phyloP scores from a whole-genome alignment of 2,888 invertebrate genomes.

The Tipula vernalis region DNA sequence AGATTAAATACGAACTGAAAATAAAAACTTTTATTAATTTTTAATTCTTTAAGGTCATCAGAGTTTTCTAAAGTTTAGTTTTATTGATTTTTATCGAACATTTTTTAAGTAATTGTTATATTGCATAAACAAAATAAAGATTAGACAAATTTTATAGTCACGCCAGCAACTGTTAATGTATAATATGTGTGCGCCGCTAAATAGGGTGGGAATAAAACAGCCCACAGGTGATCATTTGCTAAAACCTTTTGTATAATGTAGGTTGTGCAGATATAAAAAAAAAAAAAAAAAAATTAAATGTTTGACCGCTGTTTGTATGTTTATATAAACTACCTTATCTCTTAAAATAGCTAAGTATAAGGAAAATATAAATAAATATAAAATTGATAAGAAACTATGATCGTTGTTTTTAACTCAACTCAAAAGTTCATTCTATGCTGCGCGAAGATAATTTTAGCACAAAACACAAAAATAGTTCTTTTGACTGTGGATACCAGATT shows the following conservation, averaged over 20 bases:
- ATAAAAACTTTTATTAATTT: background rate
- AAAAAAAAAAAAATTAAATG: background rate
- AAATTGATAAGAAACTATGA: background rate
- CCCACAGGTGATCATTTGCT: background rate
- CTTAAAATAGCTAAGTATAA: background rate
- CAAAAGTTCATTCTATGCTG: background rate
- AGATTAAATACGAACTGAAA: background rate
- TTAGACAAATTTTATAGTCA: background rate
- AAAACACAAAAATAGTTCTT: background rate
- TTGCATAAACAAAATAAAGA: background rate
- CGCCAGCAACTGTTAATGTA: background rate
- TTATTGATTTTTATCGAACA: background rate
- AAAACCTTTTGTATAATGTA: background rate
- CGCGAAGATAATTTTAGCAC: background rate
- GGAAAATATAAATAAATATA: background rate
- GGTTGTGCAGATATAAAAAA: background rate
- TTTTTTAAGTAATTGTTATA: background rate
- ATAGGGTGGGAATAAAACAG: background rate
- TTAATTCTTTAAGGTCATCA: conserved; percentile 4
- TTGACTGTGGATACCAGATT: background rate
- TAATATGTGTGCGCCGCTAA: background rate
- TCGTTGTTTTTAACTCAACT: background rate
- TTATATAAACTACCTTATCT: background rate
- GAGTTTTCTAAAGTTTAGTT: background rate
- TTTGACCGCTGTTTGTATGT: background rate